A percentile compares a stretch with the other conserved stretches of the same genome.
phyloP scores from a whole-genome alignment of 2,113 vertebrate genomes.

The Macheiramphus alcinus region DNA sequence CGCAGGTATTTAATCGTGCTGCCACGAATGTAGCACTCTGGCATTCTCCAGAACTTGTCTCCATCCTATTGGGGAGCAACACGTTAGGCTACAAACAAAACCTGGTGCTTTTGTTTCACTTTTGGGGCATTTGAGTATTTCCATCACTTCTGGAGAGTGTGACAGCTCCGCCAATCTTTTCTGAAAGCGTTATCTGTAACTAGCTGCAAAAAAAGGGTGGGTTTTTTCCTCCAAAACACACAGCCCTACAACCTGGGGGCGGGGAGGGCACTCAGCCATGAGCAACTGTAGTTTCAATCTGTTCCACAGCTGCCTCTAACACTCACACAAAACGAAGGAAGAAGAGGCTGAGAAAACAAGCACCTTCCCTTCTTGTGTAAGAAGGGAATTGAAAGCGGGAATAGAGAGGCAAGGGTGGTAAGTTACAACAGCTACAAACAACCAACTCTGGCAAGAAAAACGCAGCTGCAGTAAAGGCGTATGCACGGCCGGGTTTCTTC shows the following conservation, averaged over 20 bases:
- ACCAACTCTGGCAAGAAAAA: neutral
- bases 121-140: rapidly evolving
- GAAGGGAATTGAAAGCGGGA: neutral
- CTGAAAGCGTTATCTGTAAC: rapidly evolving
- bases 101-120: rapidly evolving
- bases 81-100: rapidly evolving
- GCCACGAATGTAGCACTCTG: conserved; percentile 94
- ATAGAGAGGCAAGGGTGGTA: neutral
- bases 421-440: neutral
- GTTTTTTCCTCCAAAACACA: neutral
- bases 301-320: neutral
- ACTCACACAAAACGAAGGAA: rapidly evolving
- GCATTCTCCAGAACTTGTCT: conserved; percentile 99
- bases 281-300: rapidly evolving
- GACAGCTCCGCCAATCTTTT: rapidly evolving
- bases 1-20: conserved; percentile 98
- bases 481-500: neutral
- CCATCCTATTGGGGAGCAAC: conserved; percentile 78
- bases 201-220: neutral
- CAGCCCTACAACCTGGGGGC: neutral
- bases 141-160: rapidly evolving
- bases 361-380: neutral
- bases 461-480: neutral
- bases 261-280: neutral
- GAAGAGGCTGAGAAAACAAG: neutral